Evolutionary conservation across 2,113 vertebrate species (phyloP).

Genomic region (Nibea albiflora): DNA sequence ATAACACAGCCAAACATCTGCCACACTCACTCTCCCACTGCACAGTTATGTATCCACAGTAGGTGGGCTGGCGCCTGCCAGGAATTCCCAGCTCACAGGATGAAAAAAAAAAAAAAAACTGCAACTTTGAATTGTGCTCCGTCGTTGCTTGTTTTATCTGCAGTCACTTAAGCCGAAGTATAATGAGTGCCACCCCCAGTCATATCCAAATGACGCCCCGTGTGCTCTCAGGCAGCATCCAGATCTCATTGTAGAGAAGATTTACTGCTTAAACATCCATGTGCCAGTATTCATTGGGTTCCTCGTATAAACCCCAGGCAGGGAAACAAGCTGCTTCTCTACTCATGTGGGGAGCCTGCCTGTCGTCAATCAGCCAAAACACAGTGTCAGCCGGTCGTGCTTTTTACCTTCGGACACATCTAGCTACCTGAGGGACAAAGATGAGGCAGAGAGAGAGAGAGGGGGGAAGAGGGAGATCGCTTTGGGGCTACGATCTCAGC

Average conservation of each 20-base stretch:
- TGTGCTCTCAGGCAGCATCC: conserved; percentile 26
- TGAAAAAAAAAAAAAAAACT: background rate
- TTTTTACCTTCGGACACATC: conserved; percentile 52
- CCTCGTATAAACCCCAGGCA: conserved; percentile 44
- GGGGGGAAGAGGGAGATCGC: conserved; percentile 6
- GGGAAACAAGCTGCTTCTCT: conserved; percentile 28
- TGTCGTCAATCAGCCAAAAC: conserved; percentile 63
- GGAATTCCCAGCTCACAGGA: conserved; percentile 17
- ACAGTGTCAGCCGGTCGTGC: conserved; percentile 40
- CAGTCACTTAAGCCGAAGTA: conserved; percentile 26
- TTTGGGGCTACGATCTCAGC: conserved; percentile 26
- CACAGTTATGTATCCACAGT: conserved; percentile 59
- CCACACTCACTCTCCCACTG: conserved; percentile 46
- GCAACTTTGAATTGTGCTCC: background rate
- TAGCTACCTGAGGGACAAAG: conserved; percentile 44
- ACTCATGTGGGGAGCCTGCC: conserved; percentile 16
- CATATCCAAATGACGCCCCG: conserved; percentile 6
- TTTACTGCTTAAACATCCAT: conserved; percentile 43
- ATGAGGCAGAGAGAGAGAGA: conserved; percentile 29
- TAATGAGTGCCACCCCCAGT: conserved; percentile 11
- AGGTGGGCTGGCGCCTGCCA: conserved; percentile 41
- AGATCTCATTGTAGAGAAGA: conserved; percentile 44
- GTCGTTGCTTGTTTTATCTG: conserved; percentile 15
- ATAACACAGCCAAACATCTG: conserved; percentile 75
- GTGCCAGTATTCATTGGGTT: conserved; percentile 27